Percentiles rank a stretch among this genome's conserved stretches.
Conservation (phyloP, 2,797 vertebrate species). For the Gallinago stenura region DNA sequence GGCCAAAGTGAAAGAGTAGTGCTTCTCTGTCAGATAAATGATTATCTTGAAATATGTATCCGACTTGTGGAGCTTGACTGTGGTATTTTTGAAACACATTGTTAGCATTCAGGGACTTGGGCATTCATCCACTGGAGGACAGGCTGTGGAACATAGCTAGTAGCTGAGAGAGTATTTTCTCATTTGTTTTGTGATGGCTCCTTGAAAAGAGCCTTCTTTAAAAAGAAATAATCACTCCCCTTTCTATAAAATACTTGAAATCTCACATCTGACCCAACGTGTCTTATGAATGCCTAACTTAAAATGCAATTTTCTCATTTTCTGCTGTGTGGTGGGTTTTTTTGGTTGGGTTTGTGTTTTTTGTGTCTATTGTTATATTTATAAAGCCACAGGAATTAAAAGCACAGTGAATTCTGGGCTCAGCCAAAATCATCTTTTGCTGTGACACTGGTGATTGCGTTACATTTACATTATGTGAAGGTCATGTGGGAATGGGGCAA, state of each 20-base stretch:
- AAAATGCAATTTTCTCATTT: background rate
- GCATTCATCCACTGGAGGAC: background rate
- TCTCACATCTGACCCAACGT: background rate
- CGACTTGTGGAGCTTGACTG: background rate
- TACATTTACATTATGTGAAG: background rate
- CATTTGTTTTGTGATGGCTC: background rate
- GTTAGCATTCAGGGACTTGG: background rate
- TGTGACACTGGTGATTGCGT: background rate
- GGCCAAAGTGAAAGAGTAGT: background rate
- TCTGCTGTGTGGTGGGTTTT: background rate
- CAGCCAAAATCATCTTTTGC: background rate
- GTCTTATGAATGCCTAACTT: background rate
- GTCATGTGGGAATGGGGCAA: background rate
- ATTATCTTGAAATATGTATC: background rate
- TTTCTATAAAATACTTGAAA: background rate
- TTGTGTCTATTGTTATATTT: background rate
- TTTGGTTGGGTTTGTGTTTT: background rate
- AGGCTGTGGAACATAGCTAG: background rate
- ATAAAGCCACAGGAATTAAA: background rate
- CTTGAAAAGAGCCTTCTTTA: background rate
- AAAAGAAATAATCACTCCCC: background rate
- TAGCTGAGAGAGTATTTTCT: background rate
- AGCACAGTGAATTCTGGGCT: background rate
- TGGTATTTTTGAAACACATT: background rate
- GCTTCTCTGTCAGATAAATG: background rate